phyloP scores from a whole-genome alignment of 2,797 vertebrate species.

The Amniataba percoides region DNA sequence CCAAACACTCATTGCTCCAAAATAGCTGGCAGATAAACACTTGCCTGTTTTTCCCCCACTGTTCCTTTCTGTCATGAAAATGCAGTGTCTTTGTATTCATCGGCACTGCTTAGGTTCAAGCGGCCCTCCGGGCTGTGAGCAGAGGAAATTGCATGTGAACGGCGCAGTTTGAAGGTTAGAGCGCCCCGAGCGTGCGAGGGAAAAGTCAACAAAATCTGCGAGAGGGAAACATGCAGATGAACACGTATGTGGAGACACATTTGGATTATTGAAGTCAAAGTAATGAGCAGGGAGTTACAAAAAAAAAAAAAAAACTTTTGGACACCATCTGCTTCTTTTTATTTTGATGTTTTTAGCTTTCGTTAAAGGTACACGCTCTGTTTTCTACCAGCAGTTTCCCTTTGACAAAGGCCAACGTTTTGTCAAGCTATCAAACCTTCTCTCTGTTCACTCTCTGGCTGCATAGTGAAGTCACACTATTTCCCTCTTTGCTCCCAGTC shows the following conservation, averaged over 20 bases:
- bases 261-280: constrained; percentile 8
- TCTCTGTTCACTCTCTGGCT: no score
- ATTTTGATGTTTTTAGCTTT: neutral
- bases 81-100: constrained; percentile 56
- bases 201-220: constrained; percentile 28
- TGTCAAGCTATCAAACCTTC: neutral
- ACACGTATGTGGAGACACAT: constrained; percentile 2
- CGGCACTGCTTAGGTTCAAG: constrained; percentile 47
- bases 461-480: neutral
- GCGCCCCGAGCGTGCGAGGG: constrained; percentile 13
- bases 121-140: constrained; percentile 41
- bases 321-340: neutral
- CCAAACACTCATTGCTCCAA: constrained; percentile 53
- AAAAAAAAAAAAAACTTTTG: neutral
- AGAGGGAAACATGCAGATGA: constrained; percentile 21
- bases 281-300: neutral
- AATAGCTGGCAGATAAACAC: constrained; percentile 54
- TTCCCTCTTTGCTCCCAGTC: neutral
- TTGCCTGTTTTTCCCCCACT: constrained; percentile 31
- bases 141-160: constrained; percentile 54
- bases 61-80: constrained; percentile 52
- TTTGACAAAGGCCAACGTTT: neutral
- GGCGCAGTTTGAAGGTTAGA: constrained; percentile 53
- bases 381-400: neutral
- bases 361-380: neutral